These are phyloP conservation scores for Drosophila engyochracea DNA, from an alignment of 2,888 invertebrate species.

Conservation along the genomic window DNA sequence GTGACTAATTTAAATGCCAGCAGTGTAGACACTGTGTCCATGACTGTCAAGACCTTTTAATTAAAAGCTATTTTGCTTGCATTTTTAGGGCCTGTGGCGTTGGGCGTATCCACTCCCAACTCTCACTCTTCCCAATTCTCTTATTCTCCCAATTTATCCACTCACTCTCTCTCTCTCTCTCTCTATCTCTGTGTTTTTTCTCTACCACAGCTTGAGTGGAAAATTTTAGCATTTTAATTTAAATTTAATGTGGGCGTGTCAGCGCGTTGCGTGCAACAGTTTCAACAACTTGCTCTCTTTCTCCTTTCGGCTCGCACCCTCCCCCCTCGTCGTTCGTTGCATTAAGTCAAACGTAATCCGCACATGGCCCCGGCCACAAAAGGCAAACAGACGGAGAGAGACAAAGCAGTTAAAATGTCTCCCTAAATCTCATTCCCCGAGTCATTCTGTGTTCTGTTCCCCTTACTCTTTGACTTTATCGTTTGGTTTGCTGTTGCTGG, in stretches of 20 bases:
- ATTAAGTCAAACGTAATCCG: constrained; percentile 84
- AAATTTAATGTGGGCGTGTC: constrained; percentile 79
- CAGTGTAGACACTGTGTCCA: constrained; percentile 54
- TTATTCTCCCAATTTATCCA: neutral
- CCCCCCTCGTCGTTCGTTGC: constrained; percentile 42
- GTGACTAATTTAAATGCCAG: constrained; percentile 49
- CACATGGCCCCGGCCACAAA: constrained; percentile 74
- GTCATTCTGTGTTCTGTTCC: constrained; percentile 10
- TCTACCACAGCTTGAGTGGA: constrained; percentile 55
- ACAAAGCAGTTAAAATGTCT: constrained; percentile 66
- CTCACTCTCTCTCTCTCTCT: neutral
- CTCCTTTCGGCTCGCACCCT: neutral
- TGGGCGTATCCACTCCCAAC: constrained; percentile 43
- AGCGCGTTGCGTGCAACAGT: constrained; percentile 73
- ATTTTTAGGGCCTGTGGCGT: constrained; percentile 68
- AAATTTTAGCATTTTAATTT: constrained; percentile 83
- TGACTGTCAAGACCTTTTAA: constrained; percentile 72
- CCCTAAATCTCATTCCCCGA: constrained; percentile 20
- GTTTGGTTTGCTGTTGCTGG: constrained; percentile 54
- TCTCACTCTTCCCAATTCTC: neutral
- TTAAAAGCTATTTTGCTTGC: constrained; percentile 80
- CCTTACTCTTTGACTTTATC: constrained; percentile 77
- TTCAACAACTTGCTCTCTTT: constrained; percentile 32
- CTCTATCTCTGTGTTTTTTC: neutral
- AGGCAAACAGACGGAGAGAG: constrained; percentile 51